Evolutionary conservation across 2,888 invertebrate genomes (phyloP), one percentile per base, ranked within the genome.

Genomic region (Lysandra bellargus): DNA sequence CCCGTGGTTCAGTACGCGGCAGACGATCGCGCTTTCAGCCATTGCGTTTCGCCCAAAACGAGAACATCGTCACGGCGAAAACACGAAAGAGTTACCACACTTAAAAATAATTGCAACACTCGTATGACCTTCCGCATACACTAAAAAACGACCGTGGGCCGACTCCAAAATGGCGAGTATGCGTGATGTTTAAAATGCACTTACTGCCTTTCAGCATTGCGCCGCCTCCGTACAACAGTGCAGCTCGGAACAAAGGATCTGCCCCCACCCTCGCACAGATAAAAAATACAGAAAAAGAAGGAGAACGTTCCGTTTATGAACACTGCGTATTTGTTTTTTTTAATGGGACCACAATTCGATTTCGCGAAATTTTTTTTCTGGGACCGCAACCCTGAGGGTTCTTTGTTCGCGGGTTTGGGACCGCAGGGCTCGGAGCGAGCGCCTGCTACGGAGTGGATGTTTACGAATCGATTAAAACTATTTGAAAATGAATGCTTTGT

Each of bases 231-330:
- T 79, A 76, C 78, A 80, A 80, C 81, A 84, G 83, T 88, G 88
- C 88, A 88, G 83, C 80, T 78, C 78, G 84, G 89, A 89, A 90
- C 90, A 90, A 90, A 90, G 90, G 87, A 87, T 82, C 77, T 78
- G 81, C 82, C 80, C 81, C 80, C 82, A 83, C 82, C 84, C 81
- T 81, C 79, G 80, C 82, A 81, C 80, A 80, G 83, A 82, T 82
- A 80, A 79, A 81, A 82, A 83, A 80, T 72, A 78, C 49, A 23
- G 64, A 79, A 81, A 83, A 80, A 80, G 53, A 78, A 74, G 76
- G 78, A 80, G 78, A 78, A 80, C 82, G 80, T 60, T 72, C 64
- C 74, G 75, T 61, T 79, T 77, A 80, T 74, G 80, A 80, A 80
- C 82, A 79, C 81, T 80, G 80, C 74, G 79, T 44, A 80, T 77